phyloP scores from a whole-genome alignment of 2,888 invertebrate species.

The Archips crataeganus region DNA sequence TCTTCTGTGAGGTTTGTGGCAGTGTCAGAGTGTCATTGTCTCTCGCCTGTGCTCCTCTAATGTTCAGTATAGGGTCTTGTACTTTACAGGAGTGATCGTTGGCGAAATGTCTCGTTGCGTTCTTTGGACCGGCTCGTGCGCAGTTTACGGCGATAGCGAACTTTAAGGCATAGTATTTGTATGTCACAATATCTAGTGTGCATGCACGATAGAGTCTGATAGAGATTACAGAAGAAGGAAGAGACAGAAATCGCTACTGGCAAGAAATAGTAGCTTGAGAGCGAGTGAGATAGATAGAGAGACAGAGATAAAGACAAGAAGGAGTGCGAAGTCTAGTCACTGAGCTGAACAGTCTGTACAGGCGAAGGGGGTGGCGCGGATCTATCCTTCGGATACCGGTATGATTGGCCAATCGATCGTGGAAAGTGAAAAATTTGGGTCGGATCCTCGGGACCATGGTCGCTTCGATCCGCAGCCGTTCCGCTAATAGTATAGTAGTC shows the following conservation, averaged over 20 bases:
- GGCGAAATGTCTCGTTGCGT: constrained; percentile 74
- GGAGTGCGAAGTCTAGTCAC: constrained; percentile 81
- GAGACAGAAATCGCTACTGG: constrained; percentile 81
- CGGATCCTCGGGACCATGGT: constrained; percentile 75
- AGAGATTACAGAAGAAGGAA: constrained; percentile 82
- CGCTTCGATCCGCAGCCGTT: constrained; percentile 76
- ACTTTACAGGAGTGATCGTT: constrained; percentile 66
- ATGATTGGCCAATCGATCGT: constrained; percentile 57
- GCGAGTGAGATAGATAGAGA: constrained; percentile 81
- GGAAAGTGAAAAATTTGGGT: constrained; percentile 59
- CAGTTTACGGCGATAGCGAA: constrained; percentile 77
- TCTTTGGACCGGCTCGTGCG: constrained; percentile 71
- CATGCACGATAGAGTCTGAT: constrained; percentile 84
- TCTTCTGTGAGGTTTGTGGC: constrained; percentile 80
- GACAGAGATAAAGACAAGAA: constrained; percentile 78
- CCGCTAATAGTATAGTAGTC: constrained; percentile 81
- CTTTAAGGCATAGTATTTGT: constrained; percentile 79
- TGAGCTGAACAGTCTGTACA: constrained; percentile 79
- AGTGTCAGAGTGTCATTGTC: constrained; percentile 76
- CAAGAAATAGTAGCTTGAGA: constrained; percentile 81
- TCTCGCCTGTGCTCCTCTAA: constrained; percentile 72
- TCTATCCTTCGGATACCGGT: constrained; percentile 74
- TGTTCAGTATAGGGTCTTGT: constrained; percentile 67
- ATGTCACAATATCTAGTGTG: constrained; percentile 85
- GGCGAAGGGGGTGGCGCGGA: constrained; percentile 73